phyloP scores from a whole-genome alignment of 92 coral and sea anemone species.

The Micromussa lordhowensis region DNA sequence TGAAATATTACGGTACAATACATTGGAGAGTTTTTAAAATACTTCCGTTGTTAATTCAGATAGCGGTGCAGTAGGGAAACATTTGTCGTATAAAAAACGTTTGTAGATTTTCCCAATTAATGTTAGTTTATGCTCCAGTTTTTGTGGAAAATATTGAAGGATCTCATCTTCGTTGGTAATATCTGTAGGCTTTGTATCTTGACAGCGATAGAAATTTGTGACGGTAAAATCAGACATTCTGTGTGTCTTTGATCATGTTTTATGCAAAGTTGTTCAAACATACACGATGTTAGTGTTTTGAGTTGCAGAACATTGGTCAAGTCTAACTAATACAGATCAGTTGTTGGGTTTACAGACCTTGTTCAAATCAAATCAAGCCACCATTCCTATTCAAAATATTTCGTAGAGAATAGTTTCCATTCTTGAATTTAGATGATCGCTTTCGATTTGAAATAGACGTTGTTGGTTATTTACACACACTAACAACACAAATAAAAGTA shows the following conservation, averaged over 20 bases:
- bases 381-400: not conserved
- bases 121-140: not conserved
- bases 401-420: not conserved
- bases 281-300: not conserved
- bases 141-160: not conserved
- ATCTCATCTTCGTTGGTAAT: not conserved
- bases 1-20: not conserved
- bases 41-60: slow-evolving; percentile 32
- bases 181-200: not conserved
- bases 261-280: slow-evolving; percentile 32
- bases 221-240: slow-evolving; percentile 2
- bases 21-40: not conserved
- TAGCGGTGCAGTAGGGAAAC: not conserved
- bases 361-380: not conserved
- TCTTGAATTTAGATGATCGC: not conserved
- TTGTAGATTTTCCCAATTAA: slow-evolving; percentile 15
- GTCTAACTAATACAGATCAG: not conserved
- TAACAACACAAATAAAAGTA: slow-evolving; percentile 6
- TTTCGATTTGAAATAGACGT: not conserved
- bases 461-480: not conserved
- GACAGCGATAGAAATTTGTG: not conserved
- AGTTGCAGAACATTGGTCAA: slow-evolving; percentile 6
- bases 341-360: not conserved
- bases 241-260: slow-evolving; percentile 15
- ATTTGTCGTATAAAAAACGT: not conserved